Evolutionary conservation across 2,113 vertebrate species (phyloP).

Genomic region (Amphilophus citrinellus): DNA sequence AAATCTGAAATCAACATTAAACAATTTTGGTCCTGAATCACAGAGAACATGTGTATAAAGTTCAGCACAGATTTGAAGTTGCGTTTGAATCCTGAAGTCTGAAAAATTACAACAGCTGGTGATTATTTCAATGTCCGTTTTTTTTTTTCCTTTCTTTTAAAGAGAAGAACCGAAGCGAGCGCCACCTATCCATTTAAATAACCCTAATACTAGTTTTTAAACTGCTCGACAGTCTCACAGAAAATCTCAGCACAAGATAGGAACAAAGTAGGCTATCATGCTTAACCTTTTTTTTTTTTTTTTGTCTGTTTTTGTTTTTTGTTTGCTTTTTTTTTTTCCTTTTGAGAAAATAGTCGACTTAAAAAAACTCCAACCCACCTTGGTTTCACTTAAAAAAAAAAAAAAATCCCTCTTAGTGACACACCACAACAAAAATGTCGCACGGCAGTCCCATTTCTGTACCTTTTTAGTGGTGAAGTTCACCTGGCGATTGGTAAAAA

Average conservation of each 20-base stretch:
- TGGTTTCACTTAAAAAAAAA: slow-evolving; percentile 69
- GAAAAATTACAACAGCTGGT: slow-evolving; percentile 96
- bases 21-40: slow-evolving; percentile 99
- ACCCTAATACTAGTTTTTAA: slow-evolving; percentile 93
- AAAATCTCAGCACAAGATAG: slow-evolving; percentile 94
- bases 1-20: slow-evolving; percentile 85
- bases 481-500: slow-evolving; percentile 81
- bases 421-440: slow-evolving; percentile 79
- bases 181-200: slow-evolving; percentile 97
- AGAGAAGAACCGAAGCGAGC: slow-evolving; percentile 98
- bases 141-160: slow-evolving; percentile 9
- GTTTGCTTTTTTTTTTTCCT: slow-evolving; percentile 81
- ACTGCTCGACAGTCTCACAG: slow-evolving; percentile 97
- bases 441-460: slow-evolving; percentile 77
- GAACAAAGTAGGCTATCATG: slow-evolving; percentile 92
- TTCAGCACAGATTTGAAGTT: slow-evolving; percentile 99
- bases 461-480: slow-evolving; percentile 87
- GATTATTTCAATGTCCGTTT: slow-evolving; percentile 77
- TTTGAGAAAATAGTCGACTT: slow-evolving; percentile 91
- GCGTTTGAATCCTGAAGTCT: slow-evolving; percentile 98
- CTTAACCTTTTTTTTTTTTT: slow-evolving; percentile 80
- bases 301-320: slow-evolving; percentile 76
- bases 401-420: slow-evolving; percentile 79
- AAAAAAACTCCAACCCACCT: slow-evolving; percentile 90
- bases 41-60: slow-evolving; percentile 85